Evolutionary conservation across 2,797 vertebrate species (phyloP).

Genomic region (Acestrorhynchus altus): DNA sequence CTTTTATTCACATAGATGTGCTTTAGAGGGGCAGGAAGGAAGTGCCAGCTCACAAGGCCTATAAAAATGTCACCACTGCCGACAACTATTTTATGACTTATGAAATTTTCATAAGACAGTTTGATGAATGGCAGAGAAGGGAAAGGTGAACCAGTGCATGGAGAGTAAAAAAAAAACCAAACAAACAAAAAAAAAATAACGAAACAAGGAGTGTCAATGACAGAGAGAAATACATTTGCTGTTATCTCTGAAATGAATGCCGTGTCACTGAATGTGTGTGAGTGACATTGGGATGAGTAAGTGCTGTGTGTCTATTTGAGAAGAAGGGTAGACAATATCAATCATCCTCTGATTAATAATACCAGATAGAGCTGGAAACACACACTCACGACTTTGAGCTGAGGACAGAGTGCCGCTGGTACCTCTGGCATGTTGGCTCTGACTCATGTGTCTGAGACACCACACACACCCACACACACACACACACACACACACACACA

Average conservation of each 20-base stretch:
- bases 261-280: neutral
- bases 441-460: constrained; percentile 25
- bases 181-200: neutral
- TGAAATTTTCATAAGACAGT: neutral
- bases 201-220: neutral
- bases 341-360: constrained; percentile 31
- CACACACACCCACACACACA: constrained; percentile 12
- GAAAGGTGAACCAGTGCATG: constrained; percentile 20
- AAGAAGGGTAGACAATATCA: constrained; percentile 27
- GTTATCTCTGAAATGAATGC: neutral
- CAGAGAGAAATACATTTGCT: neutral
- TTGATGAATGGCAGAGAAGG: constrained; percentile 1
- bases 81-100: constrained; percentile 10
- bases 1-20: neutral
- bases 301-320: constrained; percentile 35
- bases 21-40: neutral
- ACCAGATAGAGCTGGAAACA: constrained; percentile 11
- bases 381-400: constrained; percentile 3
- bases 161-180: neutral
- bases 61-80: constrained; percentile 25
- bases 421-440: constrained; percentile 13
- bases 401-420: constrained; percentile 24
- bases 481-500: constrained; percentile 16
- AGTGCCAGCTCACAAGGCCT: neutral
- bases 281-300: constrained; percentile 38